Percentiles rank a stretch among this genome's conserved stretches.
Evolutionary conservation across 2,797 vertebrate genomes (phyloP).

Genomic region (Borostomias antarcticus): DNA sequence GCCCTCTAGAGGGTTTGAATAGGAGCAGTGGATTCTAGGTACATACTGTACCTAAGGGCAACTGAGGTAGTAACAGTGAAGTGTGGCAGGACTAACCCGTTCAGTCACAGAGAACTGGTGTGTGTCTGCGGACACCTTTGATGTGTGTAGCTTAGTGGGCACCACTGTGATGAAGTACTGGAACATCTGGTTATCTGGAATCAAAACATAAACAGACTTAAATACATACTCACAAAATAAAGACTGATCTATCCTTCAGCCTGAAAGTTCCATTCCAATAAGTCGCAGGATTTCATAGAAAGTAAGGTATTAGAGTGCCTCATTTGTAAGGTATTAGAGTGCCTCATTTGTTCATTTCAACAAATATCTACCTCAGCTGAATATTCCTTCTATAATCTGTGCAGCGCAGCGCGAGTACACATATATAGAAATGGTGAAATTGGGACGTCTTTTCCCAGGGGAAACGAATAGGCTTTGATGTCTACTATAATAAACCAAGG

Average conservation of each 20-base stretch:
- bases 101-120: conserved; percentile 81
- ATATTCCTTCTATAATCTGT: too few relatives aligned
- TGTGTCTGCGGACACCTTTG: conserved; percentile 82
- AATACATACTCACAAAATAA: neutral
- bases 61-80: too few relatives aligned
- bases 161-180: conserved; percentile 98
- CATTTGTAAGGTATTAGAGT: too few relatives aligned
- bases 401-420: too few relatives aligned
- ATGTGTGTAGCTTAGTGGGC: conserved; percentile 91
- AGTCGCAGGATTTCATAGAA: neutral
- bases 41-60: neutral
- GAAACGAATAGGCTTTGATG: neutral
- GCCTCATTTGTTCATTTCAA: too few relatives aligned
- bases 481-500: neutral
- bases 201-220: neutral
- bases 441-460: neutral
- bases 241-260: neutral
- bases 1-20: too few relatives aligned
- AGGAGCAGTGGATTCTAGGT: neutral
- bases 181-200: conserved; percentile 96
- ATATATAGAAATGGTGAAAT: too few relatives aligned
- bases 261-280: neutral
- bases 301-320: too few relatives aligned
- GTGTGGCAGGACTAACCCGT: conserved; percentile 63
- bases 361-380: too few relatives aligned